Evolutionary conservation across 1,140 invertebrate genomes (phyloP), one percentile per base, ranked within the genome.

Genomic region (Drosophila ohnishii): DNA sequence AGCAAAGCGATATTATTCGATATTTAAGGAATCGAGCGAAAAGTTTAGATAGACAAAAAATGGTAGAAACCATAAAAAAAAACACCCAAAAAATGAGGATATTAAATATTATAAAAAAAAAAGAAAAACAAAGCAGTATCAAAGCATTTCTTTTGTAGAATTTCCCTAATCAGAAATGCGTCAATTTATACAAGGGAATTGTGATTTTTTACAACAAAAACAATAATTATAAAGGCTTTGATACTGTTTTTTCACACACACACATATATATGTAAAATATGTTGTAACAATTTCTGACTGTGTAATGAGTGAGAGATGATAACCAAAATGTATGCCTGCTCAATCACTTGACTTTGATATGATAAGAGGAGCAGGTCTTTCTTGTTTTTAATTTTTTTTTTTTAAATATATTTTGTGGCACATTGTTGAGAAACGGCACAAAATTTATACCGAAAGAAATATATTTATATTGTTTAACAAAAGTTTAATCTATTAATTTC

Each of bases 1-100:
- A 60, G 69, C 22, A 71, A 73, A 53, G 58, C 58, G 58, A 73
- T 74, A 74, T 74, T 74, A 74, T 61, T 72, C 48, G 55, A 44
- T 62, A 73, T n/a, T 61, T 28, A 65, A 25, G 32, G 14, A 66
- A 39, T 64, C 40, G 34, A 37, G 28, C 39, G 22, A 30, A 19
- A 35, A 32, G 16, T 35, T 53, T 53, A 44, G 22, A 44, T 22
- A 51, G 47, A 11, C 39, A 45, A 44, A 37, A 14, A 40, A 35
- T 65, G 25, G 28, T 47, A 22, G 14, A 11, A 63, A 47, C 62
- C 35, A 22, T 53, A 34, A 2, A 39, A 40, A 28, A 47, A 11
- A 5, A 30, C 3, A 14, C 14, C 14, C 14, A 10, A 28, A 10
- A 30, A 25, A 22, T 11, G 11, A 51, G 5, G 5, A 3, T 14